phyloP scores from a whole-genome alignment of 2,888 invertebrate species.

The Pristionchus japonicus region DNA sequence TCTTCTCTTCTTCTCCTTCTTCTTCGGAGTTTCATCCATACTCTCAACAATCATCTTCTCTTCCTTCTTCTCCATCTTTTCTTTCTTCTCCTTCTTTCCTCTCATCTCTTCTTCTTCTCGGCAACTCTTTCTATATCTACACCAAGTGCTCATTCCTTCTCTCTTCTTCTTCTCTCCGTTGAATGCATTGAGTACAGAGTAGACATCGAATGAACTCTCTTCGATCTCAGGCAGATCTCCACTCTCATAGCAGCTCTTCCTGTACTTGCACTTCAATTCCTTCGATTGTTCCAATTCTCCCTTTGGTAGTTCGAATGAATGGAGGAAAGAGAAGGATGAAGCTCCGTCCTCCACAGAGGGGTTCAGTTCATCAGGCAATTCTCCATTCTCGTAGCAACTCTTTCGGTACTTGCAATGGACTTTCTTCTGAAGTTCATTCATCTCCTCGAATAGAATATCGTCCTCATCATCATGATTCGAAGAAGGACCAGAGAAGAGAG shows the following conservation, averaged over 20 bases:
- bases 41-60: slow-evolving; percentile 12
- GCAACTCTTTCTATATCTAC: slow-evolving; percentile 66
- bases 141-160: slow-evolving; percentile 44
- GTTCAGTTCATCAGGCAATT: slow-evolving; percentile 54
- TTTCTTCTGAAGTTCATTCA: slow-evolving; percentile 60
- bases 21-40: background rate
- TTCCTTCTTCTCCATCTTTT: background rate
- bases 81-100: background rate
- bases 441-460: slow-evolving; percentile 50
- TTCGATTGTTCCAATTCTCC: slow-evolving; percentile 47
- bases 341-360: slow-evolving; percentile 48
- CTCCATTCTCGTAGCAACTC: slow-evolving; percentile 63
- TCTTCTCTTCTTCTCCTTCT: slow-evolving; percentile 17
- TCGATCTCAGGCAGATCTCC: slow-evolving; percentile 61
- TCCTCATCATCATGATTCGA: background rate
- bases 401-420: slow-evolving; percentile 62
- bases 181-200: background rate
- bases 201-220: slow-evolving; percentile 22
- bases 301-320: background rate
- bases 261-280: slow-evolving; percentile 67
- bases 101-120: background rate
- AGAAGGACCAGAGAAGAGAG: background rate
- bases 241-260: slow-evolving; percentile 72
- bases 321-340: slow-evolving; percentile 38
- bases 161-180: background rate